phyloP scores from a whole-genome alignment of 92 coral and sea anemone genomes.

The Metridium senile region DNA sequence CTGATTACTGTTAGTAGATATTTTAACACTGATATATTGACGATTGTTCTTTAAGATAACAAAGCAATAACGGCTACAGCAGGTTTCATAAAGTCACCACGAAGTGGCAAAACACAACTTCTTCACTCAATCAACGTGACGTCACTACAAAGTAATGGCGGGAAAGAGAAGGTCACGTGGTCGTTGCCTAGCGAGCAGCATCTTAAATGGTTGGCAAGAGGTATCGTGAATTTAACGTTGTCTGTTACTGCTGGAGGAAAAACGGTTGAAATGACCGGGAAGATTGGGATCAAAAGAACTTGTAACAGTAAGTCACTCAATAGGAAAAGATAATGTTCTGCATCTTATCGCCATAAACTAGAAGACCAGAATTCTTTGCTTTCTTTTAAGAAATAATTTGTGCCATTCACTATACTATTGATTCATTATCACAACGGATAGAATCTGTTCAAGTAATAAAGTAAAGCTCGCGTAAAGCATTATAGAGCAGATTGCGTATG shows the following conservation, averaged over 20 bases:
- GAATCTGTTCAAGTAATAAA: too few relatives aligned
- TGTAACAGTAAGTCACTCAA: conserved; percentile 71
- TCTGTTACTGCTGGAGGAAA: conserved; percentile 53
- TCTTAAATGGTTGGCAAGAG: conserved; percentile 78
- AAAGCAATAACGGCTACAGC: conserved; percentile 23
- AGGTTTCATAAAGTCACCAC: conserved; percentile 25
- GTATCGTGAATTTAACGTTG: conserved; percentile 57
- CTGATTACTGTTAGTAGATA: background rate
- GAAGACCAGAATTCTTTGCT: too few relatives aligned
- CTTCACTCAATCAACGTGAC: conserved; percentile 14
- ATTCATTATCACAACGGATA: too few relatives aligned
- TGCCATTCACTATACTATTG: too few relatives aligned
- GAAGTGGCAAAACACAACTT: conserved; percentile 14
- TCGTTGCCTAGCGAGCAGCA: conserved; percentile 62
- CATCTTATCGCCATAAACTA: too few relatives aligned
- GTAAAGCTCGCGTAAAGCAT: too few relatives aligned
- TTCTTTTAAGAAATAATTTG: too few relatives aligned
- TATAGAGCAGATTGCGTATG: too few relatives aligned
- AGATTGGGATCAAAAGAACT: conserved; percentile 63
- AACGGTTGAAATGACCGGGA: conserved; percentile 59
- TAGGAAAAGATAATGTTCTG: too few relatives aligned
- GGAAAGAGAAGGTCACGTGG: conserved; percentile 55
- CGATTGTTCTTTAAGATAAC: background rate
- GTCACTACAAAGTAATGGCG: conserved; percentile 38
- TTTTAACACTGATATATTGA: background rate